A percentile compares a stretch with the other conserved stretches of the same genome.
Conservation (phyloP, 2,113 vertebrate species). For the Solea senegalensis region DNA sequence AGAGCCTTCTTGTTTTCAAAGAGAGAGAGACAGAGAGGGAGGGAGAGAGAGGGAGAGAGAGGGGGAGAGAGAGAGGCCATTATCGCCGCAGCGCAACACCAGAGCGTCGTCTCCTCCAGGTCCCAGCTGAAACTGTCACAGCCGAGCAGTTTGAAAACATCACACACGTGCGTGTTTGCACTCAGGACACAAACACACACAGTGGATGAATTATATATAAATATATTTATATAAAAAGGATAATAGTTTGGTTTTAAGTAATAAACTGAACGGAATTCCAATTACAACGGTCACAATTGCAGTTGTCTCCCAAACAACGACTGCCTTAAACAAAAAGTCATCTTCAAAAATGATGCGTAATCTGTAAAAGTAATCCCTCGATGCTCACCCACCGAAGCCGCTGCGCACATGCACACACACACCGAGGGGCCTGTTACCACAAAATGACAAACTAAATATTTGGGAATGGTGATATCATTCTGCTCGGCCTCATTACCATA, state of each 20-base stretch:
- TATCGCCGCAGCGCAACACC: conserved; percentile 48
- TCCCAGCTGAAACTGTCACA: conserved; percentile 69
- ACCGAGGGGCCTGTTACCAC: conserved; percentile 58
- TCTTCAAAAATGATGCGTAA: conserved; percentile 18
- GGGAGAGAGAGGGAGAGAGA: no score
- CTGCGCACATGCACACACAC: conserved; percentile 22
- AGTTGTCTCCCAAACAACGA: neutral
- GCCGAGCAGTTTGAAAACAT: conserved; percentile 52
- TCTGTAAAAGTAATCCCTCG: conserved; percentile 22
- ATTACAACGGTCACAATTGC: neutral
- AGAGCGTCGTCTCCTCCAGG: conserved; percentile 55
- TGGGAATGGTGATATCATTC: conserved; percentile 70
- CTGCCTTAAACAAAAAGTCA: conserved; percentile 19
- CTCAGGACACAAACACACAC: conserved; percentile 20
- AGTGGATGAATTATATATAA: neutral
- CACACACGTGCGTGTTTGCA: conserved; percentile 3
- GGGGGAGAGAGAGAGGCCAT: conserved; percentile 46
- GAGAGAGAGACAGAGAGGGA: neutral
- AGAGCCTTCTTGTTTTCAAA: conserved; percentile 50
- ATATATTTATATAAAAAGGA: no score
- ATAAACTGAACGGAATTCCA: neutral
- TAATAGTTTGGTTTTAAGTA: neutral
- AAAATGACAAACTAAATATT: conserved; percentile 75
- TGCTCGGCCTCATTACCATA: conserved; percentile 71
- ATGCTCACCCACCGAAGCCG: conserved; percentile 14